These are phyloP conservation scores for Sinocyclocheilus anophthalmus DNA, from an alignment of 2,113 vertebrate genomes.

Conservation along the genomic window DNA sequence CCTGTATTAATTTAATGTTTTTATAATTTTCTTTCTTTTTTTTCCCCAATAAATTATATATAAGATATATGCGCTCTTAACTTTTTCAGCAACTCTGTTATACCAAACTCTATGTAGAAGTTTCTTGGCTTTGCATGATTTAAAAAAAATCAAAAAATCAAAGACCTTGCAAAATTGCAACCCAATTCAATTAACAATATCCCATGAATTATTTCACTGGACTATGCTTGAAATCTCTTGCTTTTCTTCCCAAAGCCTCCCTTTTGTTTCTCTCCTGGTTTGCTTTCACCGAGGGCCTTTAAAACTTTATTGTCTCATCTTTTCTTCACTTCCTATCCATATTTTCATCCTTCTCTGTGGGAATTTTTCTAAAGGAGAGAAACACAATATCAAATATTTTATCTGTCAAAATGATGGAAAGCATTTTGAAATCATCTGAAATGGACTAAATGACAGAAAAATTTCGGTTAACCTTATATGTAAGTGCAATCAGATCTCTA, in stretches of 20 bases:
- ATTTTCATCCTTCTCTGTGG: background rate
- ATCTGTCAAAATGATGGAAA: background rate
- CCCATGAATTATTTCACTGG: background rate
- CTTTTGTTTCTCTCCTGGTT: background rate
- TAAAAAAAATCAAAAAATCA: too few species aligned
- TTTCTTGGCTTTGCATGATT: too few species aligned
- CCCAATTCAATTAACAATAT: background rate
- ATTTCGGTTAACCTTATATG: background rate
- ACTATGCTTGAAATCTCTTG: background rate
- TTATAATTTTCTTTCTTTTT: too few species aligned
- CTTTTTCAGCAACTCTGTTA: too few species aligned
- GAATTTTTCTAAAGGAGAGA: background rate
- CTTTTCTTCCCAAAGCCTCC: background rate
- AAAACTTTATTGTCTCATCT: background rate
- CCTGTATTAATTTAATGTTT: background rate
- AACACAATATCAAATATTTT: background rate
- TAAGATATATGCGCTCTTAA: too few species aligned
- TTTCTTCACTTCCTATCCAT: background rate
- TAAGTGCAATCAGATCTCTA: background rate
- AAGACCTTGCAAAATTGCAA: too few species aligned
- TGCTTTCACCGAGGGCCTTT: background rate
- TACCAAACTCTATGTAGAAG: too few species aligned
- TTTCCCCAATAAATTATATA: too few species aligned
- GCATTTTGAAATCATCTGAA: background rate
- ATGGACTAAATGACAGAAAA: too few species aligned